Evolutionary conservation across 2,113 vertebrate genomes (phyloP), one percentile per base, ranked within the genome.

Genomic region (Anoplopoma fimbria): DNA sequence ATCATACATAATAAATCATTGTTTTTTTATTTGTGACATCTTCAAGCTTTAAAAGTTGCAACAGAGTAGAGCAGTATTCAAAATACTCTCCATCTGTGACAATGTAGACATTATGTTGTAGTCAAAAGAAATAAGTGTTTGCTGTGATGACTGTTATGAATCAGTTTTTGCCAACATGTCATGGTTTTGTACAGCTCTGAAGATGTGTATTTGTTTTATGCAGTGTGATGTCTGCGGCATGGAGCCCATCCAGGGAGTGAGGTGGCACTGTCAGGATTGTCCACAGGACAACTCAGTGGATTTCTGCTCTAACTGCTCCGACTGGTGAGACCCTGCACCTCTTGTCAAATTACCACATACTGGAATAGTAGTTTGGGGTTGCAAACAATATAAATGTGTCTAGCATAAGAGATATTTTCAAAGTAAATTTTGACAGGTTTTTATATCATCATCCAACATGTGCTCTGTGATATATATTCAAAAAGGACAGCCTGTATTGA

Each of bases 231-330:
- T 96, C 87, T 99, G 98, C 75, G 97, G 97, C 36, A 93, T 94
- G 61, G 97, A 99, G 73, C 98, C 98, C 13, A 99, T 99, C 91
- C 97, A 97, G 91, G 98, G 98, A 0, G 94, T 97, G 65, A 95
- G 98, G 84, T 99, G 98, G 98, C 98, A 99, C 91, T 99, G 98
- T 91, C 97, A 97, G 85, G 98, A 99, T 40, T 99, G 98, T 90
- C 97, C 97, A 5, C 96, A 83, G n/a, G 97, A 97, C 81, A 96
- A 95, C 95, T 95, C 97, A 5, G 93, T 98, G 42, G 98, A 99
- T 94, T 98, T 99, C 94, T 99, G 98, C 90, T 97, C 97, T 84
- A 96, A 96, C 87, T 99, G 98, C 92, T 98, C 97, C 2, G 97
- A 99, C 95, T 99, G 98, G 98, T 99, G 91, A 97, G 95, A 51